Evolutionary conservation across 1,140 invertebrate species (phyloP).

Genomic region (Steinernema feltiae): DNA sequence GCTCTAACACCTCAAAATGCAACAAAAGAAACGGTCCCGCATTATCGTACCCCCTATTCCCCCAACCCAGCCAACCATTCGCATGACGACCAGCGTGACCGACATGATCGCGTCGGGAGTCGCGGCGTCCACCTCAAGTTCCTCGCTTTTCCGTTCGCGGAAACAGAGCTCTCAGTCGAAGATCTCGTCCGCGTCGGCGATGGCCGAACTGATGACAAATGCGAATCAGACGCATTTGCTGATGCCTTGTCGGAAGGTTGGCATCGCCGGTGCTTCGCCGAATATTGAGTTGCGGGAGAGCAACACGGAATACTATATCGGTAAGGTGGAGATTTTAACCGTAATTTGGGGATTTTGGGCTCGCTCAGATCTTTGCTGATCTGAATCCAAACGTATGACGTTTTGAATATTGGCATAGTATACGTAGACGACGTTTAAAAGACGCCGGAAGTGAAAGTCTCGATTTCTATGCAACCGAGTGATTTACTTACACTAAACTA

Average conservation of each 20-base stretch:
- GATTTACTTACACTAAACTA: too few species aligned
- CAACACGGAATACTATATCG: constrained; percentile 3
- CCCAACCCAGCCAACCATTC: not conserved
- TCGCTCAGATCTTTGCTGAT: too few species aligned
- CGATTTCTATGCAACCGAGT: too few species aligned
- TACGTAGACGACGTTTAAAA: too few species aligned
- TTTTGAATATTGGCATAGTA: too few species aligned
- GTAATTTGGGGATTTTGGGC: not conserved
- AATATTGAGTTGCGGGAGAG: not conserved
- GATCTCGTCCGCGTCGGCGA: not conserved
- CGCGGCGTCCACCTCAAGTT: not conserved
- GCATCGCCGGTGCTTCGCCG: constrained; percentile 5
- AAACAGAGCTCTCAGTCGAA: not conserved
- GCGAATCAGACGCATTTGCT: too few species aligned
- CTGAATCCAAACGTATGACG: too few species aligned
- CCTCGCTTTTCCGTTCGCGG: not conserved
- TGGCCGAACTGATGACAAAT: not conserved
- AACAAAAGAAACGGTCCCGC: constrained; percentile 7
- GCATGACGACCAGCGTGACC: not conserved
- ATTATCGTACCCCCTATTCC: not conserved
- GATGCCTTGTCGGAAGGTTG: not conserved
- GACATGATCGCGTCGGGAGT: constrained; percentile 13
- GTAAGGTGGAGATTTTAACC: not conserved
- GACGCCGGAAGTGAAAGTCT: too few species aligned
- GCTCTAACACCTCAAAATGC: too few species aligned